phyloP scores from a whole-genome alignment of 2,888 invertebrate species.

The Eumacrocentrus americanus region DNA sequence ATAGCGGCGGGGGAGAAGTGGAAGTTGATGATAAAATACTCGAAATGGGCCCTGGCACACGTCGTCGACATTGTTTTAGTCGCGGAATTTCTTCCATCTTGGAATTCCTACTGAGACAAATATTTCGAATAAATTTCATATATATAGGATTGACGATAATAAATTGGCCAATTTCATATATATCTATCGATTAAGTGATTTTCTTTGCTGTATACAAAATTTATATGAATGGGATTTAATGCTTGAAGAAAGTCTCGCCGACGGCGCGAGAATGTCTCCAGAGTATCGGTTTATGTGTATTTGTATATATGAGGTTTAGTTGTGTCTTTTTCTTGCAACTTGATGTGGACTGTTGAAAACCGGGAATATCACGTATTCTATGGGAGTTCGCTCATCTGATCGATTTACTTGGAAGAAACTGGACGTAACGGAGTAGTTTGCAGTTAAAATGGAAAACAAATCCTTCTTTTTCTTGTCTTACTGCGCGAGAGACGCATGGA shows the following conservation, averaged over 20 bases:
- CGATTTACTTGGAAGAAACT: conserved; percentile 45
- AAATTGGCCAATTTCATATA: too few relatives aligned
- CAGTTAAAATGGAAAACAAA: conserved; percentile 46
- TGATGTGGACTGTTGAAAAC: conserved; percentile 13
- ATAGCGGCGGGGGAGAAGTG: too few relatives aligned
- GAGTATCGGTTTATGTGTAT: too few relatives aligned
- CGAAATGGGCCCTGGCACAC: too few relatives aligned
- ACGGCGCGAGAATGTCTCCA: background rate
- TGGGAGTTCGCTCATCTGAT: conserved; percentile 38
- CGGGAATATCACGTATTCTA: conserved; percentile 37
- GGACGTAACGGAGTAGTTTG: conserved; percentile 43
- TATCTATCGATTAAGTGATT: background rate
- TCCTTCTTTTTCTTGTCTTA: conserved; percentile 37
- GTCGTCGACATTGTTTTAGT: too few relatives aligned
- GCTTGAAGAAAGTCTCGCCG: background rate
- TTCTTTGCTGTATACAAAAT: background rate
- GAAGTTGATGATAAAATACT: too few relatives aligned
- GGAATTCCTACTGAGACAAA: too few relatives aligned
- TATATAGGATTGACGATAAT: too few relatives aligned
- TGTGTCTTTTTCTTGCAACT: background rate
- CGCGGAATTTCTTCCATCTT: too few relatives aligned
- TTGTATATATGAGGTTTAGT: background rate
- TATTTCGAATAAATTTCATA: too few relatives aligned
- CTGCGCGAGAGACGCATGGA: conserved; percentile 36
- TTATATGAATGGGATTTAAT: background rate